Percentiles rank a stretch among this genome's conserved stretches.
Evolutionary conservation across 2,113 vertebrate species (phyloP).

Genomic region (Lepus timidus): DNA sequence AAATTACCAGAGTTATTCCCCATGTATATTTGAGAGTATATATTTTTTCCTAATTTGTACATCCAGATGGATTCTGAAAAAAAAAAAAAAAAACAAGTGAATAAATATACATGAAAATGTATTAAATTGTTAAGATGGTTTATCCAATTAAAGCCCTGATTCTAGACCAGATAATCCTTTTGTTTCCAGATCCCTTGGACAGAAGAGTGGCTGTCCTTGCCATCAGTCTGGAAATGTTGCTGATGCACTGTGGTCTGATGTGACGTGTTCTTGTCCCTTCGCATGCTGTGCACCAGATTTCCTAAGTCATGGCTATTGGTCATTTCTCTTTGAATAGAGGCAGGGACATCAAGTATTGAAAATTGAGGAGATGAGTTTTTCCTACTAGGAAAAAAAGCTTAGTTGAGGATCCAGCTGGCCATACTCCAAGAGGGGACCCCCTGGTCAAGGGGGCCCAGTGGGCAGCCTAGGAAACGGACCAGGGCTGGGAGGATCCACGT

Average conservation of each 20-base stretch:
- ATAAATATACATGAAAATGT: neutral
- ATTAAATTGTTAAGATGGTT: neutral
- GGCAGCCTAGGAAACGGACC: neutral
- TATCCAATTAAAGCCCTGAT: neutral
- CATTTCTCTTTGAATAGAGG: neutral
- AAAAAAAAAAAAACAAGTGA: too few species aligned
- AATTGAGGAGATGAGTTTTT: neutral
- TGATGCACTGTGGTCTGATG: neutral
- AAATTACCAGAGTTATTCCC: neutral
- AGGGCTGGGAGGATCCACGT: neutral
- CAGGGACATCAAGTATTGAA: neutral
- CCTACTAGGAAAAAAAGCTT: neutral
- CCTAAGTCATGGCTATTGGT: neutral
- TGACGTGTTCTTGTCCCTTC: neutral
- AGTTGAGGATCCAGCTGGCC: neutral
- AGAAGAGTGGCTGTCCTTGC: neutral
- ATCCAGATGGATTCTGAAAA: neutral
- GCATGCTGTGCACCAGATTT: neutral
- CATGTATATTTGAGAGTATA: neutral
- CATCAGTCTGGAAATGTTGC: neutral
- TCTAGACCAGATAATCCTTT: neutral
- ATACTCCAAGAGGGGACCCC: neutral
- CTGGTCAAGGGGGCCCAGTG: too few species aligned
- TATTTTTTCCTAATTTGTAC: slow-evolving; percentile 42
- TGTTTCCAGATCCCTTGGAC: neutral